Evolutionary conservation across 1,140 invertebrate genomes (phyloP).

Genomic region (Caenorhabditis inopinata): DNA sequence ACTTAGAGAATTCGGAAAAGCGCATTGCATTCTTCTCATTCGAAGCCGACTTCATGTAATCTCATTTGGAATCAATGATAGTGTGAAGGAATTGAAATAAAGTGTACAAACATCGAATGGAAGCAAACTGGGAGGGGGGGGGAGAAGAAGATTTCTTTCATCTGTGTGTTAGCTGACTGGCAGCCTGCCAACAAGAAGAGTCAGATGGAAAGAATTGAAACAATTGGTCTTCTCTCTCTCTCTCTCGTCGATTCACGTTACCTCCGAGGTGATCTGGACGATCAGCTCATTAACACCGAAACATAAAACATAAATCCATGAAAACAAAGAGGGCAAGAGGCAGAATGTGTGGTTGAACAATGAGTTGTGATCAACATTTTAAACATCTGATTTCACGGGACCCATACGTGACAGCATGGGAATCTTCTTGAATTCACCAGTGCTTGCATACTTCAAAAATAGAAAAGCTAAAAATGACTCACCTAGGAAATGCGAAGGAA

Average conservation of each 20-base stretch:
- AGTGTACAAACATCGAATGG: constrained; percentile 25
- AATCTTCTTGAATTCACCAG: no score
- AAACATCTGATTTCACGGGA: no score
- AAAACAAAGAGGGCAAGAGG: background rate
- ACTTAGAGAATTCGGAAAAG: no score
- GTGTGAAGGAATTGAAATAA: background rate
- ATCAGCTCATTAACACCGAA: constrained; percentile 24
- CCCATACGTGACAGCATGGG: no score
- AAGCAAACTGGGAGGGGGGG: no score
- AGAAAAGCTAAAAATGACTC: constrained; percentile 18
- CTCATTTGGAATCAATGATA: no score
- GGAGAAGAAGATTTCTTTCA: background rate
- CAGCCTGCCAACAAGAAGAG: constrained; percentile 19
- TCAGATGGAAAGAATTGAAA: background rate
- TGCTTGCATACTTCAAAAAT: no score
- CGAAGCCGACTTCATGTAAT: no score
- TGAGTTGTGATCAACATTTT: constrained; percentile 28
- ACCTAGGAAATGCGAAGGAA: constrained; percentile 26
- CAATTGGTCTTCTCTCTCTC: constrained; percentile 13
- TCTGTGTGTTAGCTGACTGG: constrained; percentile 20
- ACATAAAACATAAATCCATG: constrained; percentile 11
- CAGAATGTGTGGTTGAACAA: background rate
- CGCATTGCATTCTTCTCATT: no score
- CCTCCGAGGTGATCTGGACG: background rate
- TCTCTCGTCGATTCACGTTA: background rate